These are phyloP conservation scores for Diabrotica undecimpunctata DNA, from an alignment of 1,140 invertebrate species.

Conservation along the genomic window DNA sequence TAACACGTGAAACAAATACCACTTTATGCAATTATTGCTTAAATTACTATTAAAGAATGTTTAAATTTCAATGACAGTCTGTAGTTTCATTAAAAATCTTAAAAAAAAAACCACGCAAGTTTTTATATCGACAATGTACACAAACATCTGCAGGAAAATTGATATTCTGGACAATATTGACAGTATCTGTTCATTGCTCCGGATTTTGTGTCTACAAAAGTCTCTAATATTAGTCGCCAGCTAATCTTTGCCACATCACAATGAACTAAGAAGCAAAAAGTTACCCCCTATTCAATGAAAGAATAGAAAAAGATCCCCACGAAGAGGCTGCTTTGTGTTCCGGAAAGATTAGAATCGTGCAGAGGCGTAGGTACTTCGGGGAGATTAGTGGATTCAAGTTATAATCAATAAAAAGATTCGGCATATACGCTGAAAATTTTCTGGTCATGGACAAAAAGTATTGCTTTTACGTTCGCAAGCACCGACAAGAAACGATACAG, in stretches of 20 bases:
- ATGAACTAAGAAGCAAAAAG: constrained; percentile 18
- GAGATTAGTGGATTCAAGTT: too few species aligned
- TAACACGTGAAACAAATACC: too few species aligned
- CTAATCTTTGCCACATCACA: constrained; percentile 12
- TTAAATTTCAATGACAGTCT: too few species aligned
- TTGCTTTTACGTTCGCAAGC: not conserved
- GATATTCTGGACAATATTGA: not conserved
- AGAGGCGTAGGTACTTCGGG: not conserved
- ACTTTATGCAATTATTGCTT: too few species aligned
- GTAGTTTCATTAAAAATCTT: too few species aligned
- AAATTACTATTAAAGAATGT: too few species aligned
- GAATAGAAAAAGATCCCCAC: constrained; percentile 7
- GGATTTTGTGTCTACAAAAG: not conserved
- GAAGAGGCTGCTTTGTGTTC: constrained; percentile 16
- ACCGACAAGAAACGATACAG: too few species aligned
- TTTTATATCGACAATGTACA: too few species aligned
- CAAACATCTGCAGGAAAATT: too few species aligned
- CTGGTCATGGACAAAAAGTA: not conserved
- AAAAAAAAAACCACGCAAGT: too few species aligned
- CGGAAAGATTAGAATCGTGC: not conserved
- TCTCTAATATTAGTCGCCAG: constrained; percentile 14
- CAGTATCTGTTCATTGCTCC: not conserved
- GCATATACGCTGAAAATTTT: not conserved
- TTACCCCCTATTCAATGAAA: constrained; percentile 15
- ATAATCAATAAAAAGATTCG: not conserved